Evolutionary conservation across 2,888 invertebrate genomes (phyloP).

Genomic region (Eilema depressum): DNA sequence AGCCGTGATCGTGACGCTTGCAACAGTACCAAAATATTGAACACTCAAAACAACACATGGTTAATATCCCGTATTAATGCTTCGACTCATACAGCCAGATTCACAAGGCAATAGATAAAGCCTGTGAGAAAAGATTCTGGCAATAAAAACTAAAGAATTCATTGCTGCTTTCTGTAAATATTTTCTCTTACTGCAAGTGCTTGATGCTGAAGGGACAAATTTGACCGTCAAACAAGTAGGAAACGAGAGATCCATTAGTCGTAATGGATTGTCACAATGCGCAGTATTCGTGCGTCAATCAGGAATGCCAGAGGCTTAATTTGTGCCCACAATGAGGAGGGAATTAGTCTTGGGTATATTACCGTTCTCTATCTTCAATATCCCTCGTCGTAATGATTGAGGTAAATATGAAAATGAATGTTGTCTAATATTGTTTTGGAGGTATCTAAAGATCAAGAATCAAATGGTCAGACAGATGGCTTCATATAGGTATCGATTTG

Average conservation of each 20-base stretch:
- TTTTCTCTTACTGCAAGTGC: neutral
- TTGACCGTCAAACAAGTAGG: constrained; percentile 56
- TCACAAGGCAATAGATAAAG: no score
- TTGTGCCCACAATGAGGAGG: constrained; percentile 60
- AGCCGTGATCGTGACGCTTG: no score
- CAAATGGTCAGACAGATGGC: neutral
- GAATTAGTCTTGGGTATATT: constrained; percentile 57
- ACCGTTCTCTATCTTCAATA: constrained; percentile 47
- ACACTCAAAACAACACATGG: no score
- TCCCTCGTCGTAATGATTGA: constrained; percentile 20
- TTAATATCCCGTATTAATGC: no score
- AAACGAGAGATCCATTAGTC: constrained; percentile 61
- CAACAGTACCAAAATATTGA: no score
- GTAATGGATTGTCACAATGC: constrained; percentile 68
- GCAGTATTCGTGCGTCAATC: constrained; percentile 63
- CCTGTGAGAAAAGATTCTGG: no score
- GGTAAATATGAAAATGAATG: constrained; percentile 4
- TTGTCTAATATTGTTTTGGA: no score
- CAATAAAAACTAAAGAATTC: no score
- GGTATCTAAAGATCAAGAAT: neutral
- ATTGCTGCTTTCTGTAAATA: no score
- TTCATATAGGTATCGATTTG: neutral
- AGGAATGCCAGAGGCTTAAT: constrained; percentile 56
- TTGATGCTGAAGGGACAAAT: constrained; percentile 27
- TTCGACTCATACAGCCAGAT: no score